Evolutionary conservation across 2,888 invertebrate genomes (phyloP), one percentile per base, ranked within the genome.

Genomic region (Mimumesa dahlbomi): DNA sequence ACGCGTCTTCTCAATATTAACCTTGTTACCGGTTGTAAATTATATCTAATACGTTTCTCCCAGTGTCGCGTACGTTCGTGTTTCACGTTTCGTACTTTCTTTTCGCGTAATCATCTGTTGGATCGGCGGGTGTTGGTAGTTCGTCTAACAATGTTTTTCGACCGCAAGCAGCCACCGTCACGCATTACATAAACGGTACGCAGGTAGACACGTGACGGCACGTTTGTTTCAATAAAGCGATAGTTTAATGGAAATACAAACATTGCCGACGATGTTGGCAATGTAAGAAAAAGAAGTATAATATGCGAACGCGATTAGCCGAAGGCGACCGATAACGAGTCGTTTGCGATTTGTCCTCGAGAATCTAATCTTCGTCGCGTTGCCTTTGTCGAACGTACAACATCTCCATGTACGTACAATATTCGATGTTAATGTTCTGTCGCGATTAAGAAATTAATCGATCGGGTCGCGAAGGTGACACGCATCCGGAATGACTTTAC

Each of bases 181-280:
- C 38, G 25, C 29, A 11, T 25, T 18, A 40, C 31, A 25, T 38
- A 31, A 52, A 21, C 42, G 40, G 18, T 9, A 13, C 13, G 13
- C 13, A 18, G 5, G 6, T 11, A 19, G 6, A 22, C 69, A 63
- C 70, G 63, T 63, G 70, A 63, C 50, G 21, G 50, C 2, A 11
- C 25, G 46, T 40, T 50, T 53, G 36, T 52, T 57, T 52, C 52
- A 68, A 34, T 34, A 43, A 53, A 57, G 21, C 9, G 22, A 6
- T 43, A 13, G 21, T 6, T 9, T 31, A 19, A 6, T 40, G 25
- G 22, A 16, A 66, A 53, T 25, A 13, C 9, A 45, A 45, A 45
- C 43, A 22, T 45, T 22, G 11, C 21, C 11, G 11, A 22, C 2
- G n/a, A 11, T 21, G 11, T 21, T 45, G 7, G 43, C 11, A 11